Base-by-base conservation (phyloP, 53 echinoderm and acorn worm species). In the Crossaster papposus region DNA sequence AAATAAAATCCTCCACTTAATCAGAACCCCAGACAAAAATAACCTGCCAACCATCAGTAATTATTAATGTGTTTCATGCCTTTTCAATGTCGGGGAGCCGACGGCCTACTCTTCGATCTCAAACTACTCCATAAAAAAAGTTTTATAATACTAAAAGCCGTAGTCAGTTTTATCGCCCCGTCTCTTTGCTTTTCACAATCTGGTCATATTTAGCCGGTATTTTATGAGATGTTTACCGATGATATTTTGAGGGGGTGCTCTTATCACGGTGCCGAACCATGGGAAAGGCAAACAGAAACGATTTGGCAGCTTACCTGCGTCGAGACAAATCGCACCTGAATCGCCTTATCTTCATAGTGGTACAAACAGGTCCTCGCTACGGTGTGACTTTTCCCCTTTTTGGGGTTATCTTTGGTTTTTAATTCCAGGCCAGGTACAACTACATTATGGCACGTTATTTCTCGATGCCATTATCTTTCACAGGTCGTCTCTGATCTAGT, bases 281-380 rank as follows among this genome's bases (percentile, higher is more conserved):
- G 95, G 95, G 95, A 95, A 94, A 95, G 77, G 89, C 92, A 95
- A 95, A 95, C 83, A 95, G 64, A 38, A 30, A 18, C 62, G 79
- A 58, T 77, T 68, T 82, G 64, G 83, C 65, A 71, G 91, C 80
- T 91, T 72, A 84, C 84, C 72, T 84, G 84, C 28, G 51, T 65
- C 10, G 75, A 17, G 26, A 22, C 17, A 15, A 51, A 51, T 78
- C 79, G 51, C 10, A 13, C 54, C 20, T 33, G 7, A 65, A 28
- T 15, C 6, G 3, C 14, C 87, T 87, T 87, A 87, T 87, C 87
- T 77, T 34, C 62, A 76, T 87, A 87, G 33, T 38, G 37, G 36
- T 74, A 6, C 75, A 32, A 34, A 71, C 14, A 30, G 74, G 51
- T 51, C 15, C 35, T 14, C 15, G 7, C 32, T 6, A 44, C n/a